Base-by-base conservation (phyloP, 2,113 vertebrate species). In the Osmerus mordax region DNA sequence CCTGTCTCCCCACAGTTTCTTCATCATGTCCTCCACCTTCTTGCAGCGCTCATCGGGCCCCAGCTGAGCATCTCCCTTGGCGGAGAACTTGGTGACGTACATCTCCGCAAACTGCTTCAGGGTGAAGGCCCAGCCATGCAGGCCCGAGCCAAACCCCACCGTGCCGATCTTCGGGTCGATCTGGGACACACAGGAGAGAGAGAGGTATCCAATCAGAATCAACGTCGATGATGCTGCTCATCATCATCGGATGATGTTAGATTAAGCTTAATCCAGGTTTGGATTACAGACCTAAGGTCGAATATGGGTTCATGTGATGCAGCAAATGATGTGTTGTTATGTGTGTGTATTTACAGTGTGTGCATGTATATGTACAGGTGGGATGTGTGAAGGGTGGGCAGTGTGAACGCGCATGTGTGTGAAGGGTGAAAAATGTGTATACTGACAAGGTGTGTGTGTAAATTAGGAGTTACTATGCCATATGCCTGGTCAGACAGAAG, bases 21-120 rank as follows among this genome's bases (percentile, higher is more conserved):
- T 99, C 96, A 99, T 99, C 96, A 99, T 97, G 74, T 98, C 97
- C 58, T 98, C 97, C 2, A 99, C 97, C 72, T 99, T 99, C 93
- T 95, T 99, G 89, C 93, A 94, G 54, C 91, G 91, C 73, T 97
- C 97, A 0, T 70, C 78, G 0, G 94, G 15, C 2, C 87, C 80
- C 79, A 96, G 73, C 72, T 94, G 91, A 19, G 92, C 86, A 15
- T 97, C 95, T 0, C 96, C 96, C 82, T 99, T 98, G 67, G 96
- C 95, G 7, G 95, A 92, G 3, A 98, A 98, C 87, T 98, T 98
- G 64, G 95, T 92, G 63, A 95, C 94, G 0, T 98, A 99, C 95
- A 97, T 96, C 83, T 99, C 96, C 1, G 97, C 96, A 80, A 99
- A 98, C 91, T 99, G 97, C 87, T 99, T 99, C 8, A 99, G 89